phyloP scores from a whole-genome alignment of 2,113 vertebrate species.

The Protobothrops flavoviridis region DNA sequence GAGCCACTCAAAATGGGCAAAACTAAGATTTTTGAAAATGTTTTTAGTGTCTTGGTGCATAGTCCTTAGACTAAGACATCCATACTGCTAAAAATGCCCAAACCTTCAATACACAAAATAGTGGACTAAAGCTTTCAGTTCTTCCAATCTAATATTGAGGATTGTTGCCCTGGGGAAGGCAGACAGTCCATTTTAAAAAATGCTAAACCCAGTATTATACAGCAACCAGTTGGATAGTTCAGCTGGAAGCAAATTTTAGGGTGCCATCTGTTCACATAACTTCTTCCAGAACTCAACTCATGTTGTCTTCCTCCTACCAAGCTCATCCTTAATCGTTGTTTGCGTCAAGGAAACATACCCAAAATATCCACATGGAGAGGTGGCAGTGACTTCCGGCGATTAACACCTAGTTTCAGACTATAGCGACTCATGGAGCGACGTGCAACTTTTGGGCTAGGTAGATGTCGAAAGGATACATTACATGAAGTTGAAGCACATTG shows the following conservation, averaged over 20 bases:
- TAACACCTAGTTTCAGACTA: constrained; percentile 11
- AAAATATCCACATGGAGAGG: constrained; percentile 14
- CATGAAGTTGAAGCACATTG: fast-evolving
- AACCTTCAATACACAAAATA: neutral
- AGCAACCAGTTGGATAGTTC: neutral
- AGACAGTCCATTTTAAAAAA: neutral
- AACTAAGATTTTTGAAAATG: neutral
- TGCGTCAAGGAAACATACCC: neutral
- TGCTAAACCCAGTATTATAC: neutral
- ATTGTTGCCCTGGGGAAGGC: neutral
- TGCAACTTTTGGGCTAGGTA: fast-evolving
- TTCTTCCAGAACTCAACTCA: neutral
- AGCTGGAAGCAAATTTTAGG: neutral
- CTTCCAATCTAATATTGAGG: neutral
- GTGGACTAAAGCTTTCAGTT: neutral
- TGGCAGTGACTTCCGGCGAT: constrained; percentile 45
- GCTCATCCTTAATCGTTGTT: fast-evolving
- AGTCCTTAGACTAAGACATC: neutral
- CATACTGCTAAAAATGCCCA: neutral
- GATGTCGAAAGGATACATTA: fast-evolving
- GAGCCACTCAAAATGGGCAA: neutral
- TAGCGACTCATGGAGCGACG: constrained; percentile 48
- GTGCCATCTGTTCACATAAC: neutral
- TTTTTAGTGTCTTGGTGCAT: neutral
- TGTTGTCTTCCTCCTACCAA: neutral